Evolutionary conservation across 2,113 vertebrate species (phyloP), one percentile per base, ranked within the genome.

Genomic region (Cyanistes caeruleus): DNA sequence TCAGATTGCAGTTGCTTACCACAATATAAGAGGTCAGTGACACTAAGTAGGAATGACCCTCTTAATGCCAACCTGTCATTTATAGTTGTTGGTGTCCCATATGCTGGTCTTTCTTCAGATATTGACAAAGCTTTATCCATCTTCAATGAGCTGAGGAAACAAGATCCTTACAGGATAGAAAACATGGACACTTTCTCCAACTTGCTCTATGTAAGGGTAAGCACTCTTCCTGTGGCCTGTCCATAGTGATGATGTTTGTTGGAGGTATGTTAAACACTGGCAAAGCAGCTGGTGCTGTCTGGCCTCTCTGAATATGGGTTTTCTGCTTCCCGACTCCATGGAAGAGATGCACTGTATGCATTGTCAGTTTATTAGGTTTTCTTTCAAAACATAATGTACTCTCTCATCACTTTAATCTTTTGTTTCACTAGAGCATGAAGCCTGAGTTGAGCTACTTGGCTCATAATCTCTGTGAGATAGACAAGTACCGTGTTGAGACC

Each of bases 121-220:
- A 99, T 99, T 58, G 99, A 99, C 95, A 99, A 99, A 98, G 99
- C 99, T 41, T 97, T 99, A 94, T 98, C 99, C 95, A 98, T 99
- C 95, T 99, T 99, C 94, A 99, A 99, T 14, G 99, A 99, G 93
- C 92, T 99, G 90, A 98, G 99, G 89, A 99, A 99, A 83, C 99
- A 99, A 97, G 99, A 99, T 96, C 99, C 99, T 20, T 99, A 99
- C 94, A 98, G 99, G 88, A 99, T 99, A 91, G 99, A 99, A 97
- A 99, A 99, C 97, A 99, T 99, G 99, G 99, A 99, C 96, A 99
- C 99, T 22, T 99, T 99, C 95, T 99, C 99, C 82, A 99, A 99
- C 93, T 98, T 99, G 75, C 98, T 99, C 1, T 99, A 99, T 83
- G 99, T 99, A 80, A 98, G 99, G 98, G 99, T 99, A 96, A 99